Evolutionary conservation across 2,888 invertebrate species (phyloP).

Genomic region (Adela reaumurella): DNA sequence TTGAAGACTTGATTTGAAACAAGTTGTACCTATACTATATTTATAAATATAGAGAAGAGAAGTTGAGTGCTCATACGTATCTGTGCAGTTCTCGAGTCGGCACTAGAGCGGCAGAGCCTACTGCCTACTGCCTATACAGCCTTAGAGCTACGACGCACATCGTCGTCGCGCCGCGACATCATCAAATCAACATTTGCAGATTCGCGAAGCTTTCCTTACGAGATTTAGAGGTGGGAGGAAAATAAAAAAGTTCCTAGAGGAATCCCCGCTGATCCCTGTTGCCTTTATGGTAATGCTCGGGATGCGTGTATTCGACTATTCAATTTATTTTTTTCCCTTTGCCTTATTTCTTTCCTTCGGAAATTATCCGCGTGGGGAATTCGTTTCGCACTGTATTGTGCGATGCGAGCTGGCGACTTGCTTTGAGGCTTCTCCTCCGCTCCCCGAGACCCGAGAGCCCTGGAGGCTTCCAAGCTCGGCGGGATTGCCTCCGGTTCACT

Average conservation of each 20-base stretch:
- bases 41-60: too few relatives aligned
- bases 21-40: too few relatives aligned
- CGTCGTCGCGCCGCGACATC: slow-evolving; percentile 26
- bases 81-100: too few relatives aligned
- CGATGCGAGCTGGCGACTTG: slow-evolving; percentile 17
- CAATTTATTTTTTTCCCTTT: slow-evolving; percentile 54
- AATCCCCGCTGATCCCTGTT: slow-evolving; percentile 54
- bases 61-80: too few relatives aligned
- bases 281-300: slow-evolving; percentile 54
- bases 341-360: slow-evolving; percentile 49
- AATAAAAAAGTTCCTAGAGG: slow-evolving; percentile 57
- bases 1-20: too few relatives aligned
- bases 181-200: slow-evolving; percentile 60
- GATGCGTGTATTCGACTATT: slow-evolving; percentile 57
- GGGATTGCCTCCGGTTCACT: not conserved
- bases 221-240: slow-evolving; percentile 58
- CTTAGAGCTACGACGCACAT: slow-evolving; percentile 4
- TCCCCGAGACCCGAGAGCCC: too few relatives aligned
- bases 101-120: too few relatives aligned
- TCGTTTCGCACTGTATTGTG: slow-evolving; percentile 56
- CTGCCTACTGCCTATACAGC: too few relatives aligned
- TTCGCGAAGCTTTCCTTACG: slow-evolving; percentile 52
- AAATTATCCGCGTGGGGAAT: slow-evolving; percentile 57
- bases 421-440: not conserved
- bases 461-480: not conserved